Evolutionary conservation across 1,140 invertebrate species (phyloP).

Genomic region (Phocides pigmalion): DNA sequence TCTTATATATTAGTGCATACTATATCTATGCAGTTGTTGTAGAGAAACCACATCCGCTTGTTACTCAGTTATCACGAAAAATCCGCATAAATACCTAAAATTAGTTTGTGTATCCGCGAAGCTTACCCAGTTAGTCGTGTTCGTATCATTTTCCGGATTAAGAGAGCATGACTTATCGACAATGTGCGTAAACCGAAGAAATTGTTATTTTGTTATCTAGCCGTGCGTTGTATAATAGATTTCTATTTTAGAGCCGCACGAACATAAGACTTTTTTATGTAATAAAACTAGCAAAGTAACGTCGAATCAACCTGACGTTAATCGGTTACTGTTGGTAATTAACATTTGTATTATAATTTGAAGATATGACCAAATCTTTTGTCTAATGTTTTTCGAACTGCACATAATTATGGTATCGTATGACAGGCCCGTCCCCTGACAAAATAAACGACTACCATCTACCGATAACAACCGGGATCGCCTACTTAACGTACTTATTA

Average conservation of each 20-base stretch:
- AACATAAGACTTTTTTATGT: not conserved
- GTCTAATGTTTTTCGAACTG: too few relatives aligned
- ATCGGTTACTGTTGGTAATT: too few relatives aligned
- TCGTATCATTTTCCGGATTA: conserved; percentile 40
- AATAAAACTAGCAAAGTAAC: too few relatives aligned
- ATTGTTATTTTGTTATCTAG: conserved; percentile 26
- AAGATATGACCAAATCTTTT: too few relatives aligned
- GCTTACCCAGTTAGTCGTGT: conserved; percentile 22
- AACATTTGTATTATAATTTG: too few relatives aligned
- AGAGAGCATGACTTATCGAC: conserved; percentile 48
- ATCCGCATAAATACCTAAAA: not conserved
- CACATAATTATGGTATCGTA: too few relatives aligned
- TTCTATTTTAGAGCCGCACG: conserved; percentile 38
- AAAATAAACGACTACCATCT: too few relatives aligned
- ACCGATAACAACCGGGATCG: too few relatives aligned
- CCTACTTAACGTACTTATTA: too few relatives aligned
- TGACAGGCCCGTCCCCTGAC: too few relatives aligned
- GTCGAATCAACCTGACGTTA: too few relatives aligned
- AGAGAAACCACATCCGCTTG: not conserved
- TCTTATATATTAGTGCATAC: too few relatives aligned
- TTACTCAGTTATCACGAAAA: not conserved
- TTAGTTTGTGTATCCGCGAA: conserved; percentile 15
- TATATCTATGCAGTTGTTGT: not conserved
- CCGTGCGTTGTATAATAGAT: conserved; percentile 41
- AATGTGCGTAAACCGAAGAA: conserved; percentile 35